phyloP scores from a whole-genome alignment of 2,113 vertebrate genomes.

The Serinus canaria region DNA sequence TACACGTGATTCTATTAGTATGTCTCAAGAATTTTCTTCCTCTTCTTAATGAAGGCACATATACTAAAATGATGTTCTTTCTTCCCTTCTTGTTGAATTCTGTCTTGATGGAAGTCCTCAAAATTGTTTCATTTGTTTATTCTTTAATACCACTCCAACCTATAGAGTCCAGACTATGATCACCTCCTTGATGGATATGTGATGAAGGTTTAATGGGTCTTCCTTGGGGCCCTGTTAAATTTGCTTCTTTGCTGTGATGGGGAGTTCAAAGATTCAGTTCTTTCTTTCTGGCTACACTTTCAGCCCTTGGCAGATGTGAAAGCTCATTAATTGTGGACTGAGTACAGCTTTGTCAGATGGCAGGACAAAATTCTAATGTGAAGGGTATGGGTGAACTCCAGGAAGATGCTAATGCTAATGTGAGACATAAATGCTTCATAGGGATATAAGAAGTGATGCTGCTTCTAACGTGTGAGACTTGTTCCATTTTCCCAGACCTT shows the following conservation, averaged over 20 bases:
- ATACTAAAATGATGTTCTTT: not conserved
- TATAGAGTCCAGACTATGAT: not conserved
- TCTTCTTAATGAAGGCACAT: not conserved
- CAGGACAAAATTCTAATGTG: not conserved
- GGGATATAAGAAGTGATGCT: not conserved
- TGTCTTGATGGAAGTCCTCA: not conserved
- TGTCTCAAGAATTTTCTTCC: not conserved
- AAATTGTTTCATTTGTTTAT: not conserved
- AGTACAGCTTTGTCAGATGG: slow-evolving; percentile 51
- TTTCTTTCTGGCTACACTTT: not conserved
- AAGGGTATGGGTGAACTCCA: slow-evolving; percentile 12
- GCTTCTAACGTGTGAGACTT: not conserved
- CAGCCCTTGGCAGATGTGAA: slow-evolving; percentile 10
- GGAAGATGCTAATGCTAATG: slow-evolving; percentile 29
- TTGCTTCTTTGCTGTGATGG: not conserved
- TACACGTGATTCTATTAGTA: not conserved
- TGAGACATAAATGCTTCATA: slow-evolving; percentile 5
- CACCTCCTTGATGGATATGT: not conserved
- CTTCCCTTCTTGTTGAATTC: not conserved
- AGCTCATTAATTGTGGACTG: not conserved
- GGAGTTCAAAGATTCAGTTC: not conserved
- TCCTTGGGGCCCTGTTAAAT: not conserved
- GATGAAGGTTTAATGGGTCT: not conserved
- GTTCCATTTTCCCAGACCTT: not conserved
- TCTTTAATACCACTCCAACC: not conserved